Evolutionary conservation across 2,888 invertebrate species (phyloP), one percentile per base, ranked within the genome.

Genomic region (Nymphalis urticae): DNA sequence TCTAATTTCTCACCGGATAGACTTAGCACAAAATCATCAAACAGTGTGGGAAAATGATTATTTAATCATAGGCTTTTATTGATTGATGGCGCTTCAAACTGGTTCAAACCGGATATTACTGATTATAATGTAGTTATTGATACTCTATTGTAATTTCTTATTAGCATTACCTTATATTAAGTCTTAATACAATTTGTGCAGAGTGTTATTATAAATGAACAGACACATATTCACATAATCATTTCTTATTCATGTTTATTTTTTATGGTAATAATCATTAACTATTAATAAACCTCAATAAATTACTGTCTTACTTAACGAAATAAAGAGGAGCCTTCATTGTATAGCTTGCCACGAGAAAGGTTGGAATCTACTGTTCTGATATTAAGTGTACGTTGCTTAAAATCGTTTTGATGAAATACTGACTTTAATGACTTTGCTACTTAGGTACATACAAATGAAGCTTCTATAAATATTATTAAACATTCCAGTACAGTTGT

Each of bases 11-110:
- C 6, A 54, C 54, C 17, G 16, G 54, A 56, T 56, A 32, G 54
- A 27, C 16, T 60, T 47, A 53, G 65, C 32, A 60, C 51, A 48
- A 66, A 54, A 48, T 54, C 48, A 48, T 66, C 66, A 17, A 48
- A 54, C 7, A 62, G 19, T 66, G 66, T 66, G 66, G 54, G 66
- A 66, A 66, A 54, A 62, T 54, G 19, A 62, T 54, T 47, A 66
- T 56, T 36, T 21, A 53, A 47, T 19, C 48, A 48, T 27, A 54
- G 48, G 17, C 27, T 53, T 27, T 48, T 54, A 53, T 54, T 62
- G 66, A 66, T 66, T 54, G 59, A 66, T 61, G 53, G 59, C 53
- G 48, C 48, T 53, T 48, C 54, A 24, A 66, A 66, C 66, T 17
- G 16, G 54, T 48, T 66, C 48, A 17, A 9, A 32, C 61, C 66